Percentiles rank a stretch among this genome's conserved stretches.
phyloP scores from a whole-genome alignment of 2,113 vertebrate species.

The Ginglymostoma cirratum region DNA sequence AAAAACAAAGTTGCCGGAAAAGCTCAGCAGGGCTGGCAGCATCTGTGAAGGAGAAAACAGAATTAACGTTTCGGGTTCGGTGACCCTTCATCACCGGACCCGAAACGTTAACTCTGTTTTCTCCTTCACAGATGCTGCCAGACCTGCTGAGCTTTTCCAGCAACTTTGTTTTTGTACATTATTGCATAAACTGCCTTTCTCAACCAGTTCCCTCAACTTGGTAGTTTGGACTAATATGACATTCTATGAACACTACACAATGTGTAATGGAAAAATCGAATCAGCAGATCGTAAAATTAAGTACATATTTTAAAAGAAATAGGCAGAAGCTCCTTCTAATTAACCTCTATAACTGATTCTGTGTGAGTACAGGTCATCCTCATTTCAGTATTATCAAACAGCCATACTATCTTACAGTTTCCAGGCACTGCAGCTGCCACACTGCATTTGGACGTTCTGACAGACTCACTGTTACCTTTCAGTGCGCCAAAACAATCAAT shows the following conservation, averaged over 20 bases:
- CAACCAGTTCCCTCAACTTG: not conserved
- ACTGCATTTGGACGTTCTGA: not conserved
- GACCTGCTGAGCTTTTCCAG: no score
- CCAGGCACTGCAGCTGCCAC: not conserved
- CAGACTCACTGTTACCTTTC: not conserved
- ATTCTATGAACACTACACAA: not conserved
- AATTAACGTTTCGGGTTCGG: no score
- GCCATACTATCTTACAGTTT: not conserved
- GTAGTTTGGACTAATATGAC: constrained; percentile 1
- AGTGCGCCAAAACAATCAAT: not conserved
- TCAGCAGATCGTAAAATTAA: constrained; percentile 23
- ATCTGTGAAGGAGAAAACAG: no score
- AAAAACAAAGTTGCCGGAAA: no score
- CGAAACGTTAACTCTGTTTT: no score
- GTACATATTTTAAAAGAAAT: constrained; percentile 14
- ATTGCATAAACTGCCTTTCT: not conserved
- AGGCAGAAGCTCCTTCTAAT: constrained; percentile 21
- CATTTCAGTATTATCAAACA: not conserved
- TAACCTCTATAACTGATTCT: constrained; percentile 10
- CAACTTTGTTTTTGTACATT: not conserved
- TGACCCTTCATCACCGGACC: no score
- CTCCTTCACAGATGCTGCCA: no score
- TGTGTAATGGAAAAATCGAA: not conserved
- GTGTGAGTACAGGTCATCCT: not conserved
- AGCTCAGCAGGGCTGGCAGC: no score